These are phyloP conservation scores for Coryphaenoides rupestris DNA, from an alignment of 2,113 vertebrate genomes.

Conservation along the genomic window DNA sequence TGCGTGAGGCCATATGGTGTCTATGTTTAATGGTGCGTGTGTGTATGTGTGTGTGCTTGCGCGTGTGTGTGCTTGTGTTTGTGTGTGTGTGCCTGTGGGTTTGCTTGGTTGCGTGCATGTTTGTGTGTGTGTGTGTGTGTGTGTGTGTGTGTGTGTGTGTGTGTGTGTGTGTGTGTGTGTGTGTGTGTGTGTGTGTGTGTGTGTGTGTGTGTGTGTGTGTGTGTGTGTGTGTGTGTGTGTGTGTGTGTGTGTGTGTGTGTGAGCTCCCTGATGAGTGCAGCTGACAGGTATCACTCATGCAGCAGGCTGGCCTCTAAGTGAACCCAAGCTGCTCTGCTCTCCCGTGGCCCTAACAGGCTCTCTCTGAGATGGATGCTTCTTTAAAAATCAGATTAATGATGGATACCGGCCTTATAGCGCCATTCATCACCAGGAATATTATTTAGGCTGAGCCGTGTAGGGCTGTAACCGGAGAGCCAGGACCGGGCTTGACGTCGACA, in stretches of 20 bases:
- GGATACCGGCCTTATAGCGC: constrained; percentile 89
- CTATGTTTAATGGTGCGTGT: no score
- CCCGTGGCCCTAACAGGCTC: constrained; percentile 89
- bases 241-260: constrained; percentile 34
- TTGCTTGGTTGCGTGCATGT: constrained; percentile 5
- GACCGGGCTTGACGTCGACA: constrained; percentile 80
- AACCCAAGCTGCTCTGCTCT: constrained; percentile 87
- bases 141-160: constrained; percentile 31
- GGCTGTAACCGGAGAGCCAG: constrained; percentile 97
- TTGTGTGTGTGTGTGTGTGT: constrained; percentile 36
- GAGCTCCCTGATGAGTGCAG: constrained; percentile 66
- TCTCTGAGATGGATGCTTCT: constrained; percentile 97
- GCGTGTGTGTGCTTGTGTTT: constrained; percentile 2
- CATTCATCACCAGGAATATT: constrained; percentile 99
- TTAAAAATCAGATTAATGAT: constrained; percentile 99
- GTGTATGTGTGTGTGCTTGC: constrained; percentile 8
- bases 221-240: constrained; percentile 11
- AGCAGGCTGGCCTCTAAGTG: constrained; percentile 84
- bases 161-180: constrained; percentile 12
- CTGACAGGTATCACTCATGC: constrained; percentile 93
- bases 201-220: constrained; percentile 52
- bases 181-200: constrained; percentile 29
- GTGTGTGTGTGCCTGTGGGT: not conserved
- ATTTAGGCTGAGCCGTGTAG: constrained; percentile 97
- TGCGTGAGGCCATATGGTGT: no score